phyloP scores from a whole-genome alignment of 2,888 invertebrate species.

The Shargacucullia verbasci region DNA sequence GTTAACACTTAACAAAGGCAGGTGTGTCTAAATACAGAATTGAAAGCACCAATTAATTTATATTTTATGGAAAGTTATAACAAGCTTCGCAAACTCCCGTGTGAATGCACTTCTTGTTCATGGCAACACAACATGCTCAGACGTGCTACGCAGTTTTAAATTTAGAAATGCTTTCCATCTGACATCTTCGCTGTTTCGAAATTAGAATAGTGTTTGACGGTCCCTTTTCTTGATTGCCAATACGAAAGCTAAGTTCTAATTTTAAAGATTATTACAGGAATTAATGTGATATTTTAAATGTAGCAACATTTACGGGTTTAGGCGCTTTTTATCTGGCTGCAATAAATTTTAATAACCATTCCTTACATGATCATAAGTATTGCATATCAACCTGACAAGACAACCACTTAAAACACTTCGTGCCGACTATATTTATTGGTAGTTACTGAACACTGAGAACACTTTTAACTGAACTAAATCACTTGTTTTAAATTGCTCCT shows the following conservation, averaged over 20 bases:
- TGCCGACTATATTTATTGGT: conserved; percentile 38
- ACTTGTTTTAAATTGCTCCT: conserved; percentile 57
- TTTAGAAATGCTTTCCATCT: conserved; percentile 70
- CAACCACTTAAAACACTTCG: conserved; percentile 48
- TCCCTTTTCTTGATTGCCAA: conserved; percentile 51
- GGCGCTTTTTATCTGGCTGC: conserved; percentile 24
- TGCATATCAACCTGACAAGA: conserved; percentile 36
- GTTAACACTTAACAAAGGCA: conserved; percentile 47
- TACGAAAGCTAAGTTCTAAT: conserved; percentile 23
- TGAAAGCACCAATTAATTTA: conserved; percentile 32
- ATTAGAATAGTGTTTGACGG: conserved; percentile 63
- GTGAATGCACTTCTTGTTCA: conserved; percentile 51
- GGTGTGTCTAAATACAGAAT: conserved; percentile 41
- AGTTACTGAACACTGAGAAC: conserved; percentile 48
- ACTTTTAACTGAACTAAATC: conserved; percentile 43
- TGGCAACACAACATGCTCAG: conserved; percentile 71
- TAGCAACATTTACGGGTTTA: conserved; percentile 10
- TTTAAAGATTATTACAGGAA: conserved; percentile 12
- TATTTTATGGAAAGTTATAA: conserved; percentile 35
- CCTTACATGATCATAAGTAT: conserved; percentile 19
- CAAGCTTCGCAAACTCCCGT: conserved; percentile 36
- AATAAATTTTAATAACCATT: conserved; percentile 24
- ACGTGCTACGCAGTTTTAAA: conserved; percentile 74
- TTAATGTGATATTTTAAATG: not conserved
- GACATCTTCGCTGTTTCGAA: conserved; percentile 68